phyloP scores from a whole-genome alignment of 2,888 invertebrate genomes.

The Himalopsyche tibetana region DNA sequence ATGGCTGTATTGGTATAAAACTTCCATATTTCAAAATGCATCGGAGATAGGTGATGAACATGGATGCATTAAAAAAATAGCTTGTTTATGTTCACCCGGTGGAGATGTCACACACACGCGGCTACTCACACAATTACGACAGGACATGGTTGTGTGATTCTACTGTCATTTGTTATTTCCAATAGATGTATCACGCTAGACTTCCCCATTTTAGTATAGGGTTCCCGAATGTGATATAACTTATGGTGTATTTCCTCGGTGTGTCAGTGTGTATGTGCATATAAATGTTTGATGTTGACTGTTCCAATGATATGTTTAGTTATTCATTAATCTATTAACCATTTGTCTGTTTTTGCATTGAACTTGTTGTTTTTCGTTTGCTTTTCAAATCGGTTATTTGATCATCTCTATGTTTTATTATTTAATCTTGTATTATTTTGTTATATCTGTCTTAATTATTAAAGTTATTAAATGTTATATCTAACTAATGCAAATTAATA shows the following conservation, averaged over 20 bases:
- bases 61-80: no score
- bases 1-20: no score
- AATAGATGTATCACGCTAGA: no score
- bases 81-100: no score
- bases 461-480: not conserved
- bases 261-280: slow-evolving; percentile 34
- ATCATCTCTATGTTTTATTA: slow-evolving; percentile 33
- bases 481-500: not conserved
- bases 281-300: slow-evolving; percentile 17
- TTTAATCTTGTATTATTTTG: slow-evolving; percentile 8
- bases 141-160: no score
- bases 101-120: no score
- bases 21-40: no score
- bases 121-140: no score
- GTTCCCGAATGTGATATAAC: not conserved
- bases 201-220: not conserved
- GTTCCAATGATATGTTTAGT: slow-evolving; percentile 1
- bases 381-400: slow-evolving; percentile 5
- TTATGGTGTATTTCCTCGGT: not conserved
- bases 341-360: slow-evolving; percentile 9
- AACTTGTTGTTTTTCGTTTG: slow-evolving; percentile 19
- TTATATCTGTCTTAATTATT: slow-evolving; percentile 22
- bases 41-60: no score
- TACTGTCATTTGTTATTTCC: no score
- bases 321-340: slow-evolving; percentile 3